A percentile compares a stretch with the other conserved stretches of the same genome.
phyloP scores from a whole-genome alignment of 2,797 vertebrate genomes.

The Coregonus ussuriensis region DNA sequence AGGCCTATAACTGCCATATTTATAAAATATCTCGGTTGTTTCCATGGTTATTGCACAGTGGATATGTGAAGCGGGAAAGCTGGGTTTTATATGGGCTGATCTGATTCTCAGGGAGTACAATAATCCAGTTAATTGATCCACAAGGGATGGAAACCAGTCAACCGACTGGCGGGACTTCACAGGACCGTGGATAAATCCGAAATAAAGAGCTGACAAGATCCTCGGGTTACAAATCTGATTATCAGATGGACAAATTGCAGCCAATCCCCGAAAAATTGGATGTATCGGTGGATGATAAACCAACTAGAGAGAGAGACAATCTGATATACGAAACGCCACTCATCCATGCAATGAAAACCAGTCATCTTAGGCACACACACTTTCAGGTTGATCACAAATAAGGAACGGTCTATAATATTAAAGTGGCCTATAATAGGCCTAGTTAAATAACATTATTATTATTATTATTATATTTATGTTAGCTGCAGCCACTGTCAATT shows the following conservation, averaged over 20 bases:
- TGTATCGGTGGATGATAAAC: conserved; percentile 56
- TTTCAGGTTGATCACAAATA: background rate
- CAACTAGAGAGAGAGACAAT: conserved; percentile 38
- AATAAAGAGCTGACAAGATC: conserved; percentile 59
- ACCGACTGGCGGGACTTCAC: conserved; percentile 72
- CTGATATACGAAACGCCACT: background rate
- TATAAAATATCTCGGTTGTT: background rate
- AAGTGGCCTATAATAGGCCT: background rate
- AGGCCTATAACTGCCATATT: background rate
- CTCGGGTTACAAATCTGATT: conserved; percentile 75
- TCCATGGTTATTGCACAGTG: conserved; percentile 6
- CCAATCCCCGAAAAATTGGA: conserved; percentile 69
- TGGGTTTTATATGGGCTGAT: conserved; percentile 26
- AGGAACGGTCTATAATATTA: background rate
- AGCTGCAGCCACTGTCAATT: background rate
- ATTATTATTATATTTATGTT: background rate
- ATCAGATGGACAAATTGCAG: conserved; percentile 78
- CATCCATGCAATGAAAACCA: conserved; percentile 29
- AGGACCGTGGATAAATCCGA: conserved; percentile 40
- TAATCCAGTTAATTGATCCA: conserved; percentile 98
- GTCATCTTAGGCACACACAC: background rate
- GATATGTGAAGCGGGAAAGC: conserved; percentile 46
- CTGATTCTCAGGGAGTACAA: conserved; percentile 84
- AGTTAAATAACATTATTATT: background rate
- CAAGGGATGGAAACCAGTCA: conserved; percentile 84